These are phyloP conservation scores for Epinotia brunnichana DNA, from an alignment of 2,888 invertebrate genomes.

Conservation along the genomic window DNA sequence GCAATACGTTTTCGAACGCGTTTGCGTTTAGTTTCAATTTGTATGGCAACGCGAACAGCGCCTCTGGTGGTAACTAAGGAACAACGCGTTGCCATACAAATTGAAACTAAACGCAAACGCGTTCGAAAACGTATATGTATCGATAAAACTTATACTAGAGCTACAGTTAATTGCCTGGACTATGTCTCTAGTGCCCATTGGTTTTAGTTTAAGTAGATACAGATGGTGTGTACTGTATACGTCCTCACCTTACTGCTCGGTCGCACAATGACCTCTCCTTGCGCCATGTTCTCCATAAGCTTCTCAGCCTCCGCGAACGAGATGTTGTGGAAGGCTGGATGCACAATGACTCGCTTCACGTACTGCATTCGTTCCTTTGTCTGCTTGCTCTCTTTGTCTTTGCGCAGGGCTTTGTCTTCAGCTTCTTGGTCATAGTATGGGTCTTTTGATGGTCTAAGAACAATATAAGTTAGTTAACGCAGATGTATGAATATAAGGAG, in stretches of 20 bases:
- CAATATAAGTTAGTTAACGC: conserved; percentile 45
- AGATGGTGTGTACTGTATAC: not conserved
- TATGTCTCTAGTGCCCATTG: too few relatives aligned
- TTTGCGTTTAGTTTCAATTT: too few relatives aligned
- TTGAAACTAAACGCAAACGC: too few relatives aligned
- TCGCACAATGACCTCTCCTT: conserved; percentile 97
- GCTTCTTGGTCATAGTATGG: conserved; percentile 94
- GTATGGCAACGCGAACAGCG: too few relatives aligned
- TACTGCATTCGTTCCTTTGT: conserved; percentile 93
- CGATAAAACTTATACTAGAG: too few relatives aligned
- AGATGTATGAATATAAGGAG: too few relatives aligned
- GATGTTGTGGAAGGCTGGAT: conserved; percentile 98
- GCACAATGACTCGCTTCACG: conserved; percentile 98
- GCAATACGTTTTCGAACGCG: too few relatives aligned
- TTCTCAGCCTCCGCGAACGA: conserved; percentile 96
- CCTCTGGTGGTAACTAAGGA: too few relatives aligned
- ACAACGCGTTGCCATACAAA: too few relatives aligned
- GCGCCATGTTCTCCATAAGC: conserved; percentile 95
- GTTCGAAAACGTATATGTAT: too few relatives aligned
- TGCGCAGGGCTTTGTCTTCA: conserved; percentile 91
- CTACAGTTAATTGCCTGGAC: too few relatives aligned
- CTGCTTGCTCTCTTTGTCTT: conserved; percentile 92
- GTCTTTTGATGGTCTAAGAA: conserved; percentile 90
- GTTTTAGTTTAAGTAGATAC: too few relatives aligned
- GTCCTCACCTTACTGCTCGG: conserved; percentile 94